Percentiles rank a stretch among this genome's conserved stretches.
Evolutionary conservation across 2,113 vertebrate species (phyloP).

Genomic region (Anser cygnoides): DNA sequence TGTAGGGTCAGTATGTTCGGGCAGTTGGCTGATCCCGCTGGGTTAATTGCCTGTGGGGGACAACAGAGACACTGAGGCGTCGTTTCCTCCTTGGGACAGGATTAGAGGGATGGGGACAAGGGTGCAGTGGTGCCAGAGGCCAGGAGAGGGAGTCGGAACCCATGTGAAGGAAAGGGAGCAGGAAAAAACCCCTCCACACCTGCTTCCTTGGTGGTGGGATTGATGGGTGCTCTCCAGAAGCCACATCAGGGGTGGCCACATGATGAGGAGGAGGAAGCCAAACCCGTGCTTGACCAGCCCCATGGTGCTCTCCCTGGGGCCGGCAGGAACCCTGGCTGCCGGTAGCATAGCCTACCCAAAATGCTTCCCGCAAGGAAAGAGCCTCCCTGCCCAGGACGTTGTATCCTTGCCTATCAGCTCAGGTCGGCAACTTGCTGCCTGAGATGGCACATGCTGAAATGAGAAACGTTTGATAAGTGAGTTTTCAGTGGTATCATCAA

Average conservation of each 20-base stretch:
- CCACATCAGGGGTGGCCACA: neutral
- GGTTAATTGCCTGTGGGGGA: neutral
- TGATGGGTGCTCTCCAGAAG: neutral
- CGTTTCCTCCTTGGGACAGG: neutral
- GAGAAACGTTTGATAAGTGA: neutral
- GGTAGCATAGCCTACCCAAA: neutral
- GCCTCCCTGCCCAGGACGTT: neutral
- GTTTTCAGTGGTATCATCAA: neutral
- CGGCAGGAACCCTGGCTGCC: no score
- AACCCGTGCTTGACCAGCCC: no score
- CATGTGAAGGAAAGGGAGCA: neutral
- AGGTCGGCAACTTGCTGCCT: neutral
- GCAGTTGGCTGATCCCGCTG: neutral
- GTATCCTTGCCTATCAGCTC: neutral
- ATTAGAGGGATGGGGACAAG: neutral
- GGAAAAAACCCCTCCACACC: neutral
- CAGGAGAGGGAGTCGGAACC: conserved; percentile 45
- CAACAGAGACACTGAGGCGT: neutral
- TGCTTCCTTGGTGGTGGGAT: neutral
- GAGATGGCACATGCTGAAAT: neutral
- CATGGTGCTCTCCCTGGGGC: no score
- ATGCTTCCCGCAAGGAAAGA: fast-evolving
- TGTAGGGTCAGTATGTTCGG: neutral
- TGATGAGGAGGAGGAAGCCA: no score
- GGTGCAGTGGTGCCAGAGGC: neutral